Percentiles rank a stretch among this genome's conserved stretches.
Conservation (phyloP, 2,888 invertebrate genomes). For the Laothoe populi region DNA sequence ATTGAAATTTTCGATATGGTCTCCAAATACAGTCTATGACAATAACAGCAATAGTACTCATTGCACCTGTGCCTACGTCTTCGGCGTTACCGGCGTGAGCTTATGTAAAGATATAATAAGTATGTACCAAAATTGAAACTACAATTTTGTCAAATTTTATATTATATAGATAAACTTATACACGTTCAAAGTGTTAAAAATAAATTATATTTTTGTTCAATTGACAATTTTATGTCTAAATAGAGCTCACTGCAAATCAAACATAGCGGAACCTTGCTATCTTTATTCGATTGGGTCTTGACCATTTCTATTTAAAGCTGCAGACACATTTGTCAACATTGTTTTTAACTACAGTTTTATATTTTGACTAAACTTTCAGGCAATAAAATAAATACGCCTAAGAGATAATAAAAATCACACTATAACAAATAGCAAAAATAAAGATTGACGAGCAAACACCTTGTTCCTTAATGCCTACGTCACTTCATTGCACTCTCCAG, state of each 20-base stretch:
- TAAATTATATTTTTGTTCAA: no score
- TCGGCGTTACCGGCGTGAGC: no score
- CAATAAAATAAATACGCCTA: not conserved
- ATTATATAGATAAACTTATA: no score
- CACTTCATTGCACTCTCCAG: not conserved
- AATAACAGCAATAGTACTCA: no score
- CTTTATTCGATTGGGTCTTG: not conserved
- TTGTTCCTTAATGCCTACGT: not conserved
- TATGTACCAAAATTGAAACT: no score
- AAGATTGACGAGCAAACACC: not conserved
- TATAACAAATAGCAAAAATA: not conserved
- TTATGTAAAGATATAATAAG: no score
- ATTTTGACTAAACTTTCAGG: not conserved
- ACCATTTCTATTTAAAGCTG: not conserved
- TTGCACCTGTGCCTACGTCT: no score
- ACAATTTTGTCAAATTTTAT: no score
- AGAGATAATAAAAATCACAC: not conserved
- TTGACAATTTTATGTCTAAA: no score
- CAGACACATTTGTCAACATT: not conserved
- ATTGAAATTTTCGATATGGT: no score
- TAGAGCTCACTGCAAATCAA: not conserved
- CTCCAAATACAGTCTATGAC: no score
- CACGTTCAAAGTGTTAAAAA: no score
- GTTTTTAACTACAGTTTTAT: not conserved
- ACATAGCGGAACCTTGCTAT: not conserved